Conservation (phyloP, 2,888 invertebrate genomes). For the Temnothorax rugatulus region DNA sequence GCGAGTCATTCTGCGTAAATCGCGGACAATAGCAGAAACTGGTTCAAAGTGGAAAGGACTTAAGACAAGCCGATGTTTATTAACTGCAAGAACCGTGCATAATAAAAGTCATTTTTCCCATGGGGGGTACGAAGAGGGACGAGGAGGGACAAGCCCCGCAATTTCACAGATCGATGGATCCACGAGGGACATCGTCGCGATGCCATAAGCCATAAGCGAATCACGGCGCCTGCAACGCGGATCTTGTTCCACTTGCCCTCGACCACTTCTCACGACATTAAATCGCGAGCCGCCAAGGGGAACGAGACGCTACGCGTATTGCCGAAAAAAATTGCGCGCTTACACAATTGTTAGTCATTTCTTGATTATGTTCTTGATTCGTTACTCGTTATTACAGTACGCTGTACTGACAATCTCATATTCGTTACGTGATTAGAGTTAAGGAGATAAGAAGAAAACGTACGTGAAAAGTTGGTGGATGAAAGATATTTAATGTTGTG, state of each 20-base stretch:
- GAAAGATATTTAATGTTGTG: background rate
- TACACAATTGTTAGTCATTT: conserved; percentile 10
- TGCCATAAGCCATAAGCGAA: conserved; percentile 11
- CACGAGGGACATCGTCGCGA: conserved; percentile 31
- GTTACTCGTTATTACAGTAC: background rate
- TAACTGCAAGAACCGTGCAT: conserved; percentile 54
- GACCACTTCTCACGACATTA: conserved; percentile 35
- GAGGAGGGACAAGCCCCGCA: background rate
- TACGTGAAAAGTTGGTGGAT: background rate
- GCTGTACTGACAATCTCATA: background rate
- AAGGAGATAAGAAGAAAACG: background rate
- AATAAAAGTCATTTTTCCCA: conserved; percentile 47
- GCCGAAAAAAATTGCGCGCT: conserved; percentile 27
- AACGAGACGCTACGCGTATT: conserved; percentile 10
- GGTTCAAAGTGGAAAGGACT: conserved; percentile 40
- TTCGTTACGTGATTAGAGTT: conserved; percentile 21
- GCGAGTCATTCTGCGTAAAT: conserved; percentile 34
- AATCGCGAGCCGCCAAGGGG: conserved; percentile 6
- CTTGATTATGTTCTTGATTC: conserved; percentile 6
- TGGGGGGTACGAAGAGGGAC: background rate
- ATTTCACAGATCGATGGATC: conserved; percentile 60
- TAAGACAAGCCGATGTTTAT: conserved; percentile 43
- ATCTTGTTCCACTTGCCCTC: conserved; percentile 46
- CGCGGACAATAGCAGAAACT: conserved; percentile 34
- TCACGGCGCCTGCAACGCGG: background rate